phyloP scores from a whole-genome alignment of 2,113 vertebrate genomes.

The Peromyscus maniculatus region DNA sequence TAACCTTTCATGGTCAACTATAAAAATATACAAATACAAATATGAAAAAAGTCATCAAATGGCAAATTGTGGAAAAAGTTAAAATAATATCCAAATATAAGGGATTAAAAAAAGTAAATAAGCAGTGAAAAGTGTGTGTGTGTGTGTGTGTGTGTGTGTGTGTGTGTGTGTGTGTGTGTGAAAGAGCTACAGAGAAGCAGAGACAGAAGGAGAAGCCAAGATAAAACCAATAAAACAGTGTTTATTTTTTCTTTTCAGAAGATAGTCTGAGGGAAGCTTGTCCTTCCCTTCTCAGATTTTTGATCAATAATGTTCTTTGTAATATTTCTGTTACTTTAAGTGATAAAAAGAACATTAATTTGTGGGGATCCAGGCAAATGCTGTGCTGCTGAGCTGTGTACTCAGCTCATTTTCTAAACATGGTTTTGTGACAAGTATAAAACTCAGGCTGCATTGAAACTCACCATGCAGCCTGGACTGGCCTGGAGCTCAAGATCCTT shows the following conservation, averaged over 20 bases:
- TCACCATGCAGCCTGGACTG: not conserved
- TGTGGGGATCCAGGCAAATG: not conserved
- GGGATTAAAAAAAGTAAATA: not conserved
- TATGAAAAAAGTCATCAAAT: not conserved
- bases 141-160: not conserved
- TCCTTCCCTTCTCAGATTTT: not conserved
- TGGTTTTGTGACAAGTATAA: not conserved
- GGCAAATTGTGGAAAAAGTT: not conserved
- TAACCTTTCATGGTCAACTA: not conserved
- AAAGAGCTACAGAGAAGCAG: not conserved
- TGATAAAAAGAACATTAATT: fast-evolving
- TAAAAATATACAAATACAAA: not conserved
- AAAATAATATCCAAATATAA: not conserved
- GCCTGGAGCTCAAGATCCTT: not conserved
- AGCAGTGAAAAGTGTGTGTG: not conserved
- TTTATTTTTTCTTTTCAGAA: not conserved
- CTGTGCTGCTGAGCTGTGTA: too few relatives aligned
- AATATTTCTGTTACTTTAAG: fast-evolving
- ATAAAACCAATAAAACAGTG: not conserved
- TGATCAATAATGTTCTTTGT: fast-evolving
- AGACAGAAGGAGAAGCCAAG: not conserved
- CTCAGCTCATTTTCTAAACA: not conserved
- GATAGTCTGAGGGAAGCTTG: not conserved
- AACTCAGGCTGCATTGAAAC: not conserved
- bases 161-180: not conserved